Base-by-base conservation (phyloP, 1,140 invertebrate genomes). In the Pseudomyrmex flavicornis region DNA sequence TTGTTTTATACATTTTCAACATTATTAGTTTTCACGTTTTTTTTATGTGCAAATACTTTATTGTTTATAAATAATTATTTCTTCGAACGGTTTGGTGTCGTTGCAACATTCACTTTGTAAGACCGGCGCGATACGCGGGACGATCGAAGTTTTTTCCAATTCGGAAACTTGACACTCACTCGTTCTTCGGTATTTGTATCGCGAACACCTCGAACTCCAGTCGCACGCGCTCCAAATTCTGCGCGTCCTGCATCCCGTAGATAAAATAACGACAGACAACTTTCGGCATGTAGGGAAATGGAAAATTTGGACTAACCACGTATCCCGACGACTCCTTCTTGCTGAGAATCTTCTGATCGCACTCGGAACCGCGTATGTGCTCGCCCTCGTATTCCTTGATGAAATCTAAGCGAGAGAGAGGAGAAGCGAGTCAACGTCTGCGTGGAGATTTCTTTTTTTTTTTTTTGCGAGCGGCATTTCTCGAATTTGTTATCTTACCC, bases 191-290 rank as follows among this genome's bases (percentile, higher is more conserved):
- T 75, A 96, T 97, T 15, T 98, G 97, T 95, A 99, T 98, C 92
- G 98, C 97, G 95, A 99, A 99, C 91, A 96, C 96, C 63, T 96
- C 95, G 94, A 99, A 99, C 89, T 97, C 96, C 65, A 99, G 95
- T 82, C 96, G 96, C 72, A 99, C 98, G 93, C 98, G 96, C 94
- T 99, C 98, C 90, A 99, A 96, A 95, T 99, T 97, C 93, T 99
- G 98, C 73, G 97, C 96, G 95, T 99, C 98, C 95, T 99, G 98
- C 95, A 99, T 97, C 85, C 98, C 98, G 95, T 99, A 99, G 92
- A 99, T 97, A 96, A 98, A 99, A 95, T 99, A 99, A 94, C 97
- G 97, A 95, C 99, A 99, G 84, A 98, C 98, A 92, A 98, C 97
- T 95, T 99, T 99, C 87, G 97, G 97, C 94, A 98, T 97, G 95